Conservation (phyloP, 2,797 vertebrate species). For the Micromesistius poutassou region DNA sequence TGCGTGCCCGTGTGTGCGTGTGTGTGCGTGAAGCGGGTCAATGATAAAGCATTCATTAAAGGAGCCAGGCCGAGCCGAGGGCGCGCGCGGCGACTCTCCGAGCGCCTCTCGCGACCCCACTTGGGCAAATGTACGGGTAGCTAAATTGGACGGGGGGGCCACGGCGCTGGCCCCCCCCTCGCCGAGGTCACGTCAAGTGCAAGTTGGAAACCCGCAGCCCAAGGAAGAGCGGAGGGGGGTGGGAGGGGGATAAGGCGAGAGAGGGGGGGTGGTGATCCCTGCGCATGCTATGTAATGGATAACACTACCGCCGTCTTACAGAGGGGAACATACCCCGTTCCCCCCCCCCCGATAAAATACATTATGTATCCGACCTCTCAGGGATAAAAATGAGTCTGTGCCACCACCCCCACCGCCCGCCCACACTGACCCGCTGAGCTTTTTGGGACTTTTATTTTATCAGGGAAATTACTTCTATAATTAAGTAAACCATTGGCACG, state of each 20-base stretch:
- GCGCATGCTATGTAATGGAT: conserved; percentile 9
- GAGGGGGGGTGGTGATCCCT: conserved; percentile 25
- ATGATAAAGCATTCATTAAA: conserved; percentile 69
- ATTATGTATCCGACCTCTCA: conserved; percentile 44
- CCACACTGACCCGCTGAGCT: conserved; percentile 19
- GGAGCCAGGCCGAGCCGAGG: conserved; percentile 45
- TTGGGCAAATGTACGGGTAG: conserved; percentile 64
- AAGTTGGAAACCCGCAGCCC: conserved; percentile 52
- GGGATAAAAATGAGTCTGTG: conserved; percentile 30
- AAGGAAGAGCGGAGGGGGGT: conserved; percentile 26
- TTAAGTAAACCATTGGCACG: conserved; percentile 44
- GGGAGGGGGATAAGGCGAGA: not conserved
- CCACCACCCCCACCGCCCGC: conserved; percentile 22
- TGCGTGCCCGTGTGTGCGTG: not conserved
- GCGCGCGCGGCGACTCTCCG: conserved; percentile 48
- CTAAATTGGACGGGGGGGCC: conserved; percentile 69
- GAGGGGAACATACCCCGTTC: conserved; percentile 9
- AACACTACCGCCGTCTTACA: conserved; percentile 12
- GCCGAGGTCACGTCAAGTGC: conserved; percentile 50
- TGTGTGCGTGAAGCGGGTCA: conserved; percentile 21
- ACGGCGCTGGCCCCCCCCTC: conserved; percentile 42
- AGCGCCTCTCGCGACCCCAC: conserved; percentile 47
- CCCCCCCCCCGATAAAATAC: conserved; percentile 19
- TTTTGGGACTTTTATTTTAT: conserved; percentile 33
- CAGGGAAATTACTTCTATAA: conserved; percentile 45